These are phyloP conservation scores for Mycteria americana DNA, from an alignment of 2,797 vertebrate species.

Conservation along the genomic window DNA sequence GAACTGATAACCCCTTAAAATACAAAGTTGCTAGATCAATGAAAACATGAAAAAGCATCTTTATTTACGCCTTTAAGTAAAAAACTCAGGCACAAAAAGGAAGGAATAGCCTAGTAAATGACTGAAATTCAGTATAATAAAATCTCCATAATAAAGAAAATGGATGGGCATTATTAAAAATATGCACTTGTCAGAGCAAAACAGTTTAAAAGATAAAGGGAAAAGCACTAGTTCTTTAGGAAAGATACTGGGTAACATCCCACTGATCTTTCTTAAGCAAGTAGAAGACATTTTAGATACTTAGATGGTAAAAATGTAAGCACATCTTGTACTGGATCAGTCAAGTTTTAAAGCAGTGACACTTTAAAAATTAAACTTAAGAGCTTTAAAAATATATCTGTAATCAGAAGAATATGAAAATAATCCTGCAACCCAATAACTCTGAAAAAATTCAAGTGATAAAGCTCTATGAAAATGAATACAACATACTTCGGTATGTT, in stretches of 20 bases:
- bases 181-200: not conserved
- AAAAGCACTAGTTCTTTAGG: not conserved
- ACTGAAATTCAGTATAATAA: not conserved
- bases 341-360: not conserved
- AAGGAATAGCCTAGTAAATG: not conserved
- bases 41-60: not conserved
- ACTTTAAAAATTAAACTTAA: not conserved
- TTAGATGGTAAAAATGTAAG: not conserved
- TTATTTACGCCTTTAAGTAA: not conserved
- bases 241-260: not conserved
- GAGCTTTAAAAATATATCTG: not conserved
- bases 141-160: not conserved
- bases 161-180: not conserved
- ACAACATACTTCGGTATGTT: not conserved
- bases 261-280: not conserved
- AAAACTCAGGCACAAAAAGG: not conserved
- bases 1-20: not conserved
- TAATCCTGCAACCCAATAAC: not conserved
- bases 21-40: not conserved
- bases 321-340: not conserved
- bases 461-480: not conserved
- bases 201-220: not conserved
- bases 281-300: not conserved
- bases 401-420: not conserved
- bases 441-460: not conserved